Evolutionary conservation across 2,113 vertebrate genomes (phyloP), one percentile per base, ranked within the genome.

Genomic region (Gambusia affinis): DNA sequence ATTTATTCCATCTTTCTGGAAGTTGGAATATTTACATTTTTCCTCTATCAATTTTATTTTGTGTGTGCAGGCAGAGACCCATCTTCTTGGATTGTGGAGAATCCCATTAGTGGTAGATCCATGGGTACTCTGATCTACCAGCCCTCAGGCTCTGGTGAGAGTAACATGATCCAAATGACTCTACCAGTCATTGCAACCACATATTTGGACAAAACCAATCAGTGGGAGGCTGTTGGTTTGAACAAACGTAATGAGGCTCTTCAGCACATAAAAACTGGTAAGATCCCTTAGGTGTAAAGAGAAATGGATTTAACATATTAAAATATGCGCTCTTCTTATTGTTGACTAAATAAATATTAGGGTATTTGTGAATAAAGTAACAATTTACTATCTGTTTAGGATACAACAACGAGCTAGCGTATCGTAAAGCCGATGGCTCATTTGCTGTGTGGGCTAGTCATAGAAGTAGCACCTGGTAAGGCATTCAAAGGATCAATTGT

Each of bases 141-240:
- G 73, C 95, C 95, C 0, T 0, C 0, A 0, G 93, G 95, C 4
- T 91, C 87, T 39, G 93, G 92, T 0, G 93, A 95, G 70, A 93
- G 83, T n/a, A 95, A 90, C 2, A 91, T 95, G 84, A 73, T 73
- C 29, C 0, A 3, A 2, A 81, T 94, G 88, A 90, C 89, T 0
- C 79, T 92, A 0, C 81, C 90, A 5, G 68, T 95, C 71, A 92
- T 94, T 70, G 92, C 95, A 42, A 80, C 91, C 0, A 47, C 6
- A 2, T 95, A 95, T 78, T 65, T 94, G 85, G 94, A 96, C 33
- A 70, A 80, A 78, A 92, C 94, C 0, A 87, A 91, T 60, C 93
- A 93, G 83, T 95, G 94, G 93, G 86, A 88, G 35, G 19, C 71
- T 29, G 82, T 94, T 0, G 89, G 88, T 0, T 72, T 88, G 51